Evolutionary conservation across 30 jellyfish, hydroid and myxozoan species (phyloP).

Genomic region (Clytia hemisphaerica): DNA sequence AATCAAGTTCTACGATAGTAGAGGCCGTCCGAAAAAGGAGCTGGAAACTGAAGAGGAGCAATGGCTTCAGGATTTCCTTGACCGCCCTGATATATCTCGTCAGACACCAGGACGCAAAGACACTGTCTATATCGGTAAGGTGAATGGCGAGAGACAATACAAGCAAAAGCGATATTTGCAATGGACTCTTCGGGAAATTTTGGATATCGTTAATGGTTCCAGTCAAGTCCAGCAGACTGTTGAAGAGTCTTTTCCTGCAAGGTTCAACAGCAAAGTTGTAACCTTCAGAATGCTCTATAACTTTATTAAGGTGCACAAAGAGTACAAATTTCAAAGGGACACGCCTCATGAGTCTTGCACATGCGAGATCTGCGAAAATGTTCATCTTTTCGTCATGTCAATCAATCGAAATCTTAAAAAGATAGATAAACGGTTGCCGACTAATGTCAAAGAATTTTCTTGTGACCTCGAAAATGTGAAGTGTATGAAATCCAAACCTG

Average conservation of each 20-base stretch:
- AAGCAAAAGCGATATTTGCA: slow-evolving; percentile 33
- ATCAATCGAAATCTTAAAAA: not conserved
- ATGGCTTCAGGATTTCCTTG: slow-evolving; percentile 7
- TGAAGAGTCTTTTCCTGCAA: not conserved
- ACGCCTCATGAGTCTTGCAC: not conserved
- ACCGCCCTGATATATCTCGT: slow-evolving; percentile 13
- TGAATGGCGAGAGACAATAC: slow-evolving; percentile 32
- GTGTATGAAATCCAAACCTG: not conserved
- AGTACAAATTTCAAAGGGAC: not conserved
- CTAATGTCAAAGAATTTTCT: not conserved
- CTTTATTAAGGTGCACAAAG: not conserved
- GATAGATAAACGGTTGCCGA: not conserved
- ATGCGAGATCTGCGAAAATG: not conserved
- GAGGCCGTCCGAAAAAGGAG: not conserved
- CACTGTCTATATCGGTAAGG: slow-evolving; percentile 18
- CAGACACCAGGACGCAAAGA: slow-evolving; percentile 15
- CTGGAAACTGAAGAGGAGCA: slow-evolving; percentile 1
- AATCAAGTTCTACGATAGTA: not conserved
- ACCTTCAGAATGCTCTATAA: not conserved
- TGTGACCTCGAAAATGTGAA: not conserved
- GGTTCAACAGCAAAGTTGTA: not conserved
- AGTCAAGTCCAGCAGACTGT: not conserved
- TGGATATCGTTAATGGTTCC: not conserved
- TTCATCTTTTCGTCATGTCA: too few relatives aligned
- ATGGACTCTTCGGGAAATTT: slow-evolving; percentile 1